A percentile compares a stretch with the other conserved stretches of the same genome.
These are phyloP conservation scores for Chelonia mydas DNA, from an alignment of 2,797 vertebrate genomes.

Conservation along the genomic window DNA sequence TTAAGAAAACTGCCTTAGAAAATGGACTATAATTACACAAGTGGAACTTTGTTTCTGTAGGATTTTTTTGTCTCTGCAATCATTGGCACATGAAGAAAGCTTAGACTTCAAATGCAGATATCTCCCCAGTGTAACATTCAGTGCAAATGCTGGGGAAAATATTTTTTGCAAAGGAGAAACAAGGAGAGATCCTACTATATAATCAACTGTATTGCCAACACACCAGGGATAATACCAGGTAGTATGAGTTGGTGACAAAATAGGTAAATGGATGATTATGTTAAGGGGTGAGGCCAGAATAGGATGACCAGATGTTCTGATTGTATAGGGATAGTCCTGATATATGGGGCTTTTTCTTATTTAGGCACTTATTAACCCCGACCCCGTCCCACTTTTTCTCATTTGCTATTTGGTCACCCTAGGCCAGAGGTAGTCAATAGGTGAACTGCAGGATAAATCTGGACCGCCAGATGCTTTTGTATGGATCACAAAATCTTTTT, in stretches of 20 bases:
- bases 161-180: neutral
- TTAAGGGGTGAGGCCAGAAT: neutral
- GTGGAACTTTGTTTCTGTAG: neutral
- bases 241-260: neutral
- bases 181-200: neutral
- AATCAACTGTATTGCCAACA: neutral
- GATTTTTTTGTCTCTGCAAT: neutral
- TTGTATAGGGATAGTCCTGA: too few species aligned
- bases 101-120: neutral
- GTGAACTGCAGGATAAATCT: too few species aligned
- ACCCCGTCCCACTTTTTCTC: too few species aligned
- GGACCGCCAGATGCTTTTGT: neutral
- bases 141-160: neutral
- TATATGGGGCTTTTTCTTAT: too few species aligned
- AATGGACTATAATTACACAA: conserved; percentile 15
- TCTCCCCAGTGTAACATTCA: neutral
- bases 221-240: neutral
- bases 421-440: too few species aligned
- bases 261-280: neutral
- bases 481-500: neutral
- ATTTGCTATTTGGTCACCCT: too few species aligned
- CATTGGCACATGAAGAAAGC: neutral
- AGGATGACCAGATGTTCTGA: too few species aligned
- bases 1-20: conserved; percentile 39
- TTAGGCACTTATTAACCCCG: too few species aligned